Evolutionary conservation across 64 coral and sea anemone genomes (phyloP), one percentile per base, ranked within the genome.

Genomic region (Porites lutea): DNA sequence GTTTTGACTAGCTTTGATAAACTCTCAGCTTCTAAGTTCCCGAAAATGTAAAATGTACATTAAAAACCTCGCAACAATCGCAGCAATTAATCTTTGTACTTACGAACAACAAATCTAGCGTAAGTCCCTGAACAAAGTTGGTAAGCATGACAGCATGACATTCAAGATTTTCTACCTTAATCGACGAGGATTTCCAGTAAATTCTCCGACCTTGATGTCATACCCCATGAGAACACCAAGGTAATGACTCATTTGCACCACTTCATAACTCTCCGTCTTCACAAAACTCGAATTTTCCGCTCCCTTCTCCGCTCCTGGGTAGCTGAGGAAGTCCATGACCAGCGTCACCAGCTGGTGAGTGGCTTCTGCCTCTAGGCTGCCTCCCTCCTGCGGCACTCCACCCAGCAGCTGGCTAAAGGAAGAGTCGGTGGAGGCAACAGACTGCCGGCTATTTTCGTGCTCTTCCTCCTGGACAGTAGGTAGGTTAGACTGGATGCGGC

Each of bases 151-250:
- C 70, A 72, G 43, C 18, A 22, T 8, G 8, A 78, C 13, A 52
- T 50, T 12, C 0, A 37, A 37, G 27, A 20, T 52, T 13, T 10
- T 19, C 1, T 92, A 99, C 97, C 97, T 99, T 48, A 99, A 71
- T 72, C 97, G 77, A 18, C 94, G 77, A n/a, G 97, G 91, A 88
- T 96, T 92, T 8, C 97, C 97, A 23, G 97, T 99, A 67, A 99
- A 99, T 83, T 96, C 94, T 22, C 92, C 91, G 2, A 99, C 94
- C 46, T 96, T 99, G 65, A 99, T 96, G 52, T 99, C 94, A 88
- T 99, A 99, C 2, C 97, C 97, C 97, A 99, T 99, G 9, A 96
- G 70, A 2, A 99, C 90, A 18, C 97, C 97, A 21, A 99, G 78
- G 50, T 99, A 96, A 77, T 99, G 94, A 14, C 94, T 99, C 88